Base-by-base conservation (phyloP, 2,797 vertebrate species). In the Enteromius radiatus region DNA sequence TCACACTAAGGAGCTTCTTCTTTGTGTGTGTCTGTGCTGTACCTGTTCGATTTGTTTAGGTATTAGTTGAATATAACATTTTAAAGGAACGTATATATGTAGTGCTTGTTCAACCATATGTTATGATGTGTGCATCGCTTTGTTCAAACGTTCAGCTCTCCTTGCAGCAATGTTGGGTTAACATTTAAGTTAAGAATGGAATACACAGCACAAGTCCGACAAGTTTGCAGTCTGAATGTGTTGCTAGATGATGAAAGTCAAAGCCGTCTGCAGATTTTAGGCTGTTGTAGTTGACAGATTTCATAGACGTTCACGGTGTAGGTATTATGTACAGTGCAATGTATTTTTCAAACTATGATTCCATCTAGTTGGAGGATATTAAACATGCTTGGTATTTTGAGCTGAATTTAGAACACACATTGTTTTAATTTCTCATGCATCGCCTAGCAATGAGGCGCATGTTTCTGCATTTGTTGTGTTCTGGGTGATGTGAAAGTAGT, bases 381-480 rank as follows among this genome's bases (percentile, higher is more conserved):
- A 33, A 64, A 59, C 10, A 59, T 59, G 54, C 11, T 59, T 26
- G n/a, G 23, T 59, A 59, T 59, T 26, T 59, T 59, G 52, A 31
- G 36, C 36, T 78, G 36, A 45, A 70, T 67, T 43, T 76, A 36
- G 63, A 78, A 52, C 65, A 64, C 54, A 85, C 12, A 52, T 33
- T 52, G 28, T n/a, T 73, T 73, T 73, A 1, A 74, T 54, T 36
- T 36, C 19, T 54, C 21, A 14, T 2, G 1, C 19, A 14, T 74
- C 19, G 36, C 70, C 31, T 54, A 54, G 70, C 28, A 36, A 36
- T 10, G 6, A 52, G 19, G 45, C 0, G 28, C 45, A 31, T 49
- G 28, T 73, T 73, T 73, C 28, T 73, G 10, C 17, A 31, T 73
- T 74, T n/a, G 69, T 73, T 52, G 69, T 33, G 47, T 52, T 52